Evolutionary conservation across 2,113 vertebrate species (phyloP).

Genomic region (Saguinus imperator): DNA sequence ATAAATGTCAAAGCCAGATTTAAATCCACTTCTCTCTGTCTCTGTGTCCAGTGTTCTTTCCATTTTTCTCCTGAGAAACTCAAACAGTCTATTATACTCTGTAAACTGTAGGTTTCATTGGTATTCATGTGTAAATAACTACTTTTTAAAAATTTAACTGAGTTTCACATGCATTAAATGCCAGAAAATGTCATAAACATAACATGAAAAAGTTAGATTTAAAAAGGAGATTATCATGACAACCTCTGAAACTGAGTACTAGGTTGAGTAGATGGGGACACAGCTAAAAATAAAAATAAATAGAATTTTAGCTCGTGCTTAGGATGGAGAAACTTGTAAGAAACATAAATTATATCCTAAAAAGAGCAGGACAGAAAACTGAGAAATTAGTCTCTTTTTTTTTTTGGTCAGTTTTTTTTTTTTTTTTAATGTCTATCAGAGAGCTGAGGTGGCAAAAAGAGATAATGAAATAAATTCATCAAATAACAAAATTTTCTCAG

Average conservation of each 20-base stretch:
- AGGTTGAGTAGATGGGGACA: not conserved
- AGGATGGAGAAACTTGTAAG: not conserved
- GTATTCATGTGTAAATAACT: not conserved
- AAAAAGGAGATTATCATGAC: not conserved
- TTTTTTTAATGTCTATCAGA: not conserved
- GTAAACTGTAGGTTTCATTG: not conserved
- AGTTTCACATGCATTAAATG: not conserved
- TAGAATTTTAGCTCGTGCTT: not conserved
- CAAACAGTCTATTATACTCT: not conserved
- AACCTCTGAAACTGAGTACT: not conserved
- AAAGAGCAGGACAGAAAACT: not conserved
- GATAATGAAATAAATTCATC: not conserved
- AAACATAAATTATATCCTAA: not conserved
- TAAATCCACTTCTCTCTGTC: not conserved
- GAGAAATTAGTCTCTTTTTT: not conserved
- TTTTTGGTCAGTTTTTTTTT: not conserved
- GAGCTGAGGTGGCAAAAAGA: not conserved
- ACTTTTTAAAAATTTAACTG: not conserved
- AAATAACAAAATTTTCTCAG: not conserved
- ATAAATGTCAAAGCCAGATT: not conserved
- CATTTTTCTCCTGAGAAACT: not conserved
- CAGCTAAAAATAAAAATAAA: not conserved
- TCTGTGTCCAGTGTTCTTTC: not conserved
- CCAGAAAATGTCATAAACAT: not conserved
- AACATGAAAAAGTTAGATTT: not conserved